phyloP scores from a whole-genome alignment of 2,888 invertebrate genomes.

The Sphecodes monilicornis region DNA sequence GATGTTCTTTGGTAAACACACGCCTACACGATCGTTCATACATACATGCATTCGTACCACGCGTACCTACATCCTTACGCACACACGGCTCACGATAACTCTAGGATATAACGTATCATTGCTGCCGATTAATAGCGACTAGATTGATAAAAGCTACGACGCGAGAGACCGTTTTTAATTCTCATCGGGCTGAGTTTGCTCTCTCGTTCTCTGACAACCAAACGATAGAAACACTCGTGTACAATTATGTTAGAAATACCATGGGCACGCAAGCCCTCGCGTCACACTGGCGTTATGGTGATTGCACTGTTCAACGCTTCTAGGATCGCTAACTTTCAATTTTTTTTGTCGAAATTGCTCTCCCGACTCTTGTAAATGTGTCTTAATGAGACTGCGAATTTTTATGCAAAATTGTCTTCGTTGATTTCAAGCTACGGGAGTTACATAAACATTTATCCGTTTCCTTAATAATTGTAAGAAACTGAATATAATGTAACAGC shows the following conservation, averaged over 20 bases:
- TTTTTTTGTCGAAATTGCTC: neutral
- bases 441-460: no score
- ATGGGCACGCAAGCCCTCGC: constrained; percentile 17
- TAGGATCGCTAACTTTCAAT: neutral
- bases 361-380: neutral
- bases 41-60: neutral
- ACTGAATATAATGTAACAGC: no score
- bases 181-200: constrained; percentile 33
- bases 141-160: constrained; percentile 76
- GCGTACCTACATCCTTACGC: neutral
- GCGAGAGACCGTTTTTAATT: constrained; percentile 44
- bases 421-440: no score
- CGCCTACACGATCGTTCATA: constrained; percentile 30
- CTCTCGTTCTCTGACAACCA: constrained; percentile 8
- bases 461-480: no score
- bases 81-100: constrained; percentile 67
- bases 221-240: constrained; percentile 58
- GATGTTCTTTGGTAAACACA: constrained; percentile 68
- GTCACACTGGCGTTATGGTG: neutral
- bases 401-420: no score
- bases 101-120: constrained; percentile 68
- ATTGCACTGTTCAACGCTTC: constrained; percentile 15
- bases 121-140: constrained; percentile 77
- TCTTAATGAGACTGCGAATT: no score
- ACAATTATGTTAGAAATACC: constrained; percentile 35